phyloP scores from a whole-genome alignment of 2,113 vertebrate species.

The Willisornis vidua region DNA sequence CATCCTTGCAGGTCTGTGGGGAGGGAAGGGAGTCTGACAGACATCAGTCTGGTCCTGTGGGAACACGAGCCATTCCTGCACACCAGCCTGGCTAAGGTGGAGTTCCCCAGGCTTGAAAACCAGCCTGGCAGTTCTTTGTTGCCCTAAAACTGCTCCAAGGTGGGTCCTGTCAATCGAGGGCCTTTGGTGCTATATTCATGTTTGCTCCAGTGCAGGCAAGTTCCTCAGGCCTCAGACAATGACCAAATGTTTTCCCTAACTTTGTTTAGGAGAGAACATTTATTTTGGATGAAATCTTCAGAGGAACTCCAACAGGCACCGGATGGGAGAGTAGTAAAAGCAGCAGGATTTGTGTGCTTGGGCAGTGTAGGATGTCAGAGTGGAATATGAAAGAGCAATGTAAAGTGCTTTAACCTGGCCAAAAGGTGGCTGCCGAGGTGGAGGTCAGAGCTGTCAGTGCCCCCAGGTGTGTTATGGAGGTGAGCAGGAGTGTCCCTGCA shows the following conservation, averaged over 20 bases:
- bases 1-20: not conserved
- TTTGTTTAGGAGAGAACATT: not conserved
- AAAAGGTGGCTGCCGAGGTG: not conserved
- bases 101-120: not conserved
- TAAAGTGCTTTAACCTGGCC: not conserved
- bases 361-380: not conserved
- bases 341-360: not conserved
- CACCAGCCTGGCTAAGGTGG: not conserved
- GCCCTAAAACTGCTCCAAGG: not conserved
- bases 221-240: not conserved
- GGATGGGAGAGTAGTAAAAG: not conserved
- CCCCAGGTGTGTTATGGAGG: not conserved
- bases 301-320: not conserved
- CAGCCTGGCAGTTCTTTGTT: not conserved
- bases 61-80: not conserved
- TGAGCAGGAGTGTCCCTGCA: not conserved
- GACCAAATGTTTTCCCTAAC: not conserved
- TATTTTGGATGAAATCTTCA: not conserved
- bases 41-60: not conserved
- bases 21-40: not conserved
- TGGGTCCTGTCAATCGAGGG: not conserved
- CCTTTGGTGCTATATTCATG: not conserved
- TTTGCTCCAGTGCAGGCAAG: not conserved
- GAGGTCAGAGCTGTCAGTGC: not conserved
- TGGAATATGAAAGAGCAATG: not conserved